Percentiles rank a stretch among this genome's conserved stretches.
Evolutionary conservation across 2,113 vertebrate genomes (phyloP).

Genomic region (Psammodynastes pulverulentus): DNA sequence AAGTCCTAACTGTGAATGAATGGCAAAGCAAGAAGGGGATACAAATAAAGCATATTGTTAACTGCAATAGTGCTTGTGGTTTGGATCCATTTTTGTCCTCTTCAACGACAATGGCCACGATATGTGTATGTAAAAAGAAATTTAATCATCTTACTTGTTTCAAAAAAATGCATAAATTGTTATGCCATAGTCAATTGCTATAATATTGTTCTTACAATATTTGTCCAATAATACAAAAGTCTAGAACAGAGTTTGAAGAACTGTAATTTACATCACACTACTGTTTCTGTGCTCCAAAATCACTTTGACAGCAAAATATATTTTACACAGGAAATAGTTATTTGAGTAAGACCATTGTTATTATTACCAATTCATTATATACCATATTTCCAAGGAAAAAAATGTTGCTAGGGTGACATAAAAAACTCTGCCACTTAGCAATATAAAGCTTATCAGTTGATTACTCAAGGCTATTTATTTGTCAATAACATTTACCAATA

Average conservation of each 20-base stretch:
- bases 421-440: not conserved
- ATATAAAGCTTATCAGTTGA: not conserved
- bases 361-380: not conserved
- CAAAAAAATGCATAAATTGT: not conserved
- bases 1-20: conserved; percentile 26
- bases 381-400: not conserved
- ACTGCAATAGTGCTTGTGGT: not conserved
- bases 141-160: not conserved
- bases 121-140: not conserved
- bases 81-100: not conserved
- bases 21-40: not conserved
- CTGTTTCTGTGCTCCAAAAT: not conserved
- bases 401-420: not conserved
- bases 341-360: not conserved
- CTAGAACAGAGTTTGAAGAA: not conserved
- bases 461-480: not conserved
- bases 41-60: not conserved
- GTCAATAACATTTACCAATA: not conserved
- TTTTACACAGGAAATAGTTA: not conserved
- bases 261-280: not conserved
- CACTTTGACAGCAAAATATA: not conserved
- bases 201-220: not conserved
- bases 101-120: not conserved
- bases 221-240: not conserved
- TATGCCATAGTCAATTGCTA: not conserved